Evolutionary conservation across 2,888 invertebrate species (phyloP).

Genomic region (Nephrotoma flavescens): DNA sequence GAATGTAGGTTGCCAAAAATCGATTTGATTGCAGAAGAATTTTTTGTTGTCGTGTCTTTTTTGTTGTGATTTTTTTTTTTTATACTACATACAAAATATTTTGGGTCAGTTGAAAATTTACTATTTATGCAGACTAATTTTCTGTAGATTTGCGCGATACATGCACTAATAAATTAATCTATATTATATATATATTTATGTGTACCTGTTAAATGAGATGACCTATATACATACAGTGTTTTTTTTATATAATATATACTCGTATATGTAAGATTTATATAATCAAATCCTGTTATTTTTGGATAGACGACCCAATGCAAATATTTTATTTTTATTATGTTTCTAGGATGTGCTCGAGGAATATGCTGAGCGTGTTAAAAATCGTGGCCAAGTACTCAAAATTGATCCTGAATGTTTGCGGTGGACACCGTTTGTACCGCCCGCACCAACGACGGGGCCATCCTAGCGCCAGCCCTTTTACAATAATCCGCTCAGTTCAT

Average conservation of each 20-base stretch:
- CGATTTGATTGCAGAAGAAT: not conserved
- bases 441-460: slow-evolving; percentile 29
- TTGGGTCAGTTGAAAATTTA: not conserved
- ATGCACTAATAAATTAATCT: not conserved
- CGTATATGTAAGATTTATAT: not conserved
- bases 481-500: not conserved
- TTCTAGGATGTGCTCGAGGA: slow-evolving; percentile 83
- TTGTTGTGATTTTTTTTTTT: not conserved
- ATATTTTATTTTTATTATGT: not conserved
- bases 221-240: not conserved
- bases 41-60: not conserved
- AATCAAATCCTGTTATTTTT: not conserved
- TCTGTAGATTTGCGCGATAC: not conserved
- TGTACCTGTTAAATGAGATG: not conserved
- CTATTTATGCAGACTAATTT: not conserved
- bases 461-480: slow-evolving; percentile 10
- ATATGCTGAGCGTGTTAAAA: slow-evolving; percentile 68
- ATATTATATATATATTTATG: not conserved
- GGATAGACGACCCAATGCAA: not conserved
- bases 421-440: slow-evolving; percentile 69
- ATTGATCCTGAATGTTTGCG: slow-evolving; percentile 77
- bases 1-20: not conserved
- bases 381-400: slow-evolving; percentile 65
- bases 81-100: too few relatives aligned
- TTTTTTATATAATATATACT: not conserved